Evolutionary conservation across 2,113 vertebrate genomes (phyloP).

Genomic region (Cygnus atratus): DNA sequence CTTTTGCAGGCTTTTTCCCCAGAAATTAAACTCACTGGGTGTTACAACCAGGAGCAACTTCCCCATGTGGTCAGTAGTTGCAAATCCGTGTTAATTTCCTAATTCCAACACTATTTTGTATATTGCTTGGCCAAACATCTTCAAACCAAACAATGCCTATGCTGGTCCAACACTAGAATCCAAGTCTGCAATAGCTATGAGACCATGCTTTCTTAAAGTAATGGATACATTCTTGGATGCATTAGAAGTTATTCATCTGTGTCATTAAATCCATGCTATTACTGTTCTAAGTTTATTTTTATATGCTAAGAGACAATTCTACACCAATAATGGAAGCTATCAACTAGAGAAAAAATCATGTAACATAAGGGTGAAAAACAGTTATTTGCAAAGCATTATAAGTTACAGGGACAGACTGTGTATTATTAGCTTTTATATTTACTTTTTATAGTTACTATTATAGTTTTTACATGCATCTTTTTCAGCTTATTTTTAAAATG

Average conservation of each 20-base stretch:
- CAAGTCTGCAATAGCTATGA: not conserved
- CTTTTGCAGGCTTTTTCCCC: not conserved
- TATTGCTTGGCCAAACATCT: not conserved
- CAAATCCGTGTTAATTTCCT: no score
- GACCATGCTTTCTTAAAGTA: not conserved
- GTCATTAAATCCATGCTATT: not conserved
- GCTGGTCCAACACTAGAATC: not conserved
- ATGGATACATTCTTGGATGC: not conserved
- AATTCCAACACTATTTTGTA: not conserved
- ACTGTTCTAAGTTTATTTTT: not conserved
- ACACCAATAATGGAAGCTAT: not conserved
- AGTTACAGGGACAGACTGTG: not conserved
- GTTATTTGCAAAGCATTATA: not conserved
- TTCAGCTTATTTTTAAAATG: not conserved
- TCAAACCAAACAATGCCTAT: not conserved
- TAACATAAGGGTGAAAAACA: not conserved
- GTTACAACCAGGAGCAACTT: not conserved
- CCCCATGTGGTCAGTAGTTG: fast-evolving
- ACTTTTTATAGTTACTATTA: not conserved
- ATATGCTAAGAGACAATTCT: not conserved
- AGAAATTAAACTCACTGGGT: not conserved
- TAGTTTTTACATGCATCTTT: not conserved
- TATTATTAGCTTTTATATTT: not conserved
- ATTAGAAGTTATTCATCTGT: not conserved
- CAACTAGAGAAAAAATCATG: not conserved